phyloP scores from a whole-genome alignment of 2,888 invertebrate species.

The Deroplatys truncata region DNA sequence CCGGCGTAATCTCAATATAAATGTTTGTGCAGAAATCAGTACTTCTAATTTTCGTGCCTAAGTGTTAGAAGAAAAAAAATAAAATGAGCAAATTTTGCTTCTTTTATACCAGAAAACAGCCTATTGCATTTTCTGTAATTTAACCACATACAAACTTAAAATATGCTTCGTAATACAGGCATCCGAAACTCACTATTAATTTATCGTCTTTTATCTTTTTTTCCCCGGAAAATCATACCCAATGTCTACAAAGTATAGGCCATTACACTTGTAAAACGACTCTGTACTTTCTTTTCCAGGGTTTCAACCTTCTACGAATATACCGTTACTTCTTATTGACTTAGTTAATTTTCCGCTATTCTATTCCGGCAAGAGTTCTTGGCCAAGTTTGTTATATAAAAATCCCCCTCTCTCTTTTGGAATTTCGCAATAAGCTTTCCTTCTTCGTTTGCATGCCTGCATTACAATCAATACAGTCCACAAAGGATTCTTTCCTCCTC shows the following conservation, averaged over 20 bases:
- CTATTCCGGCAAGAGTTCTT: not conserved
- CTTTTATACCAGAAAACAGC: too few species aligned
- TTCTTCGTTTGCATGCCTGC: not conserved
- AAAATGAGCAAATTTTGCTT: too few species aligned
- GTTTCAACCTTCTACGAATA: not conserved
- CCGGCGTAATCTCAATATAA: too few species aligned
- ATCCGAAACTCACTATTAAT: too few species aligned
- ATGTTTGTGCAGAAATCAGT: too few species aligned
- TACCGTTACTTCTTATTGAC: not conserved
- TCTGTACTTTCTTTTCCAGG: not conserved
- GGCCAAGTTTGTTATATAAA: not conserved
- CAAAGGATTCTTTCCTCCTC: not conserved
- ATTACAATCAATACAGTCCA: not conserved
- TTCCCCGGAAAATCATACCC: not conserved
- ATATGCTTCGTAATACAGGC: too few species aligned
- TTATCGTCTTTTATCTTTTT: too few species aligned
- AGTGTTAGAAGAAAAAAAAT: too few species aligned
- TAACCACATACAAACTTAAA: too few species aligned
- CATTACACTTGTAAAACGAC: not conserved
- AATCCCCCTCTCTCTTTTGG: not conserved
- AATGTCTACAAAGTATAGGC: not conserved
- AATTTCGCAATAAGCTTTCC: not conserved
- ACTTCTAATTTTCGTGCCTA: too few species aligned
- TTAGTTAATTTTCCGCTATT: not conserved
- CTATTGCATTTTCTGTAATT: too few species aligned